These are phyloP conservation scores for Bombus impatiens DNA, from an alignment of 1,140 invertebrate species.

Conservation along the genomic window DNA sequence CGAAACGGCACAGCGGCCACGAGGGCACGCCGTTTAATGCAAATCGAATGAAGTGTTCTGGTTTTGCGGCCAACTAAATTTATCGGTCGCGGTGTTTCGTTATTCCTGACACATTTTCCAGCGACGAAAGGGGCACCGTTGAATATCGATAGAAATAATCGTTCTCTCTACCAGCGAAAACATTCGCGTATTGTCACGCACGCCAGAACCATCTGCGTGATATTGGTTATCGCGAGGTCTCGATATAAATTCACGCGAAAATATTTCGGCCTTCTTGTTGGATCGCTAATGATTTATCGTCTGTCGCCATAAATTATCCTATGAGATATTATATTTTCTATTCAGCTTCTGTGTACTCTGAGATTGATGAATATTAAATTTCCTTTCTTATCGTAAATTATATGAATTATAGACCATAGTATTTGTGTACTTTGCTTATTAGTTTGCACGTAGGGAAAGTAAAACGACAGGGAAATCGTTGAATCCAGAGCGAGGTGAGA, in stretches of 20 bases:
- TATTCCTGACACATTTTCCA: conserved; percentile 17
- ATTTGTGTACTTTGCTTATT: background rate
- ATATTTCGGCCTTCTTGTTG: conserved; percentile 1
- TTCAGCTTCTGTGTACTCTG: background rate
- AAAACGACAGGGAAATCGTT: too few species aligned
- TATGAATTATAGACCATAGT: too few species aligned
- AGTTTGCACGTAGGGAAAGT: too few species aligned
- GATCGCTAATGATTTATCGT: conserved; percentile 33
- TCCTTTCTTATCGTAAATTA: background rate
- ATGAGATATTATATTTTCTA: background rate
- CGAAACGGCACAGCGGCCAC: background rate
- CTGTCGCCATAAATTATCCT: background rate
- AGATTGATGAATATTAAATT: background rate
- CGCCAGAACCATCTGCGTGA: conserved; percentile 23
- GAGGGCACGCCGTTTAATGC: background rate
- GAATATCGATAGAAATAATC: conserved; percentile 22
- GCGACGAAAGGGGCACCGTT: background rate
- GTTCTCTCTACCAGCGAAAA: background rate
- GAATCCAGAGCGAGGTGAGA: too few species aligned
- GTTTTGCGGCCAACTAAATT: conserved; percentile 24
- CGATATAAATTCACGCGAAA: conserved; percentile 31
- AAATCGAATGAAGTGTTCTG: conserved; percentile 27
- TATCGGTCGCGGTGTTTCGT: conserved; percentile 15
- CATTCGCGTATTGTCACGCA: background rate
- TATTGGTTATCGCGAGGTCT: background rate